Percentiles rank a stretch among this genome's conserved stretches.
These are phyloP conservation scores for Palythoa grandis DNA, from an alignment of 92 coral and sea anemone genomes.

Conservation along the genomic window DNA sequence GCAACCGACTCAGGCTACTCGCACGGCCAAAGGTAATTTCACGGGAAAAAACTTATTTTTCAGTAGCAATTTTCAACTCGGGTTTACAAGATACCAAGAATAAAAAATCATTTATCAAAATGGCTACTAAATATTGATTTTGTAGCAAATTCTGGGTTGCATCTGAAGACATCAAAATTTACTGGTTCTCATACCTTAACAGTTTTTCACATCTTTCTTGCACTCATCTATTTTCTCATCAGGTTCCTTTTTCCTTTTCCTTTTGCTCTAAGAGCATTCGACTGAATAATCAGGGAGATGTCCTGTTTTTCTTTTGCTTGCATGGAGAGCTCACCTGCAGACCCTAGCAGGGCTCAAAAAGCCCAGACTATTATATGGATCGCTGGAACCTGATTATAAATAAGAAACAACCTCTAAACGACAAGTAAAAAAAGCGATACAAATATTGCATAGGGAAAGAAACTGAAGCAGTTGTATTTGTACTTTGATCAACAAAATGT, in stretches of 20 bases:
- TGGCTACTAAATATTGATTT: background rate
- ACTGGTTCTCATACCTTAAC: background rate
- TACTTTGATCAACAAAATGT: too few species aligned
- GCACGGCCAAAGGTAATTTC: constrained; percentile 11
- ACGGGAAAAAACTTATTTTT: background rate
- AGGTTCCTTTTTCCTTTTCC: too few species aligned
- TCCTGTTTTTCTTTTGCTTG: too few species aligned
- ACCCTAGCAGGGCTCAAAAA: background rate
- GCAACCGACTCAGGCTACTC: constrained; percentile 17
- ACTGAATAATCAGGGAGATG: too few species aligned
- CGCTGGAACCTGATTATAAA: background rate
- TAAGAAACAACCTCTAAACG: background rate
- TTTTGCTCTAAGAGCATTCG: too few species aligned
- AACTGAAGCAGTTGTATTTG: background rate
- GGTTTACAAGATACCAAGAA: background rate
- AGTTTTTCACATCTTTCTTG: background rate
- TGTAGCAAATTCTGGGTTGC: constrained; percentile 2
- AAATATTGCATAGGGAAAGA: background rate
- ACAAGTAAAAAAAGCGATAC: background rate
- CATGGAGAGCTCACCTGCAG: background rate
- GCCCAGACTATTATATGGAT: background rate
- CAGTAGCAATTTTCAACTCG: background rate
- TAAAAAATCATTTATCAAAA: background rate
- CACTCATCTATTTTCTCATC: too few species aligned
- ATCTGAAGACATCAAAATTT: background rate